Evolutionary conservation across 2,797 vertebrate genomes (phyloP).

Genomic region (Rhinichthys osculus): DNA sequence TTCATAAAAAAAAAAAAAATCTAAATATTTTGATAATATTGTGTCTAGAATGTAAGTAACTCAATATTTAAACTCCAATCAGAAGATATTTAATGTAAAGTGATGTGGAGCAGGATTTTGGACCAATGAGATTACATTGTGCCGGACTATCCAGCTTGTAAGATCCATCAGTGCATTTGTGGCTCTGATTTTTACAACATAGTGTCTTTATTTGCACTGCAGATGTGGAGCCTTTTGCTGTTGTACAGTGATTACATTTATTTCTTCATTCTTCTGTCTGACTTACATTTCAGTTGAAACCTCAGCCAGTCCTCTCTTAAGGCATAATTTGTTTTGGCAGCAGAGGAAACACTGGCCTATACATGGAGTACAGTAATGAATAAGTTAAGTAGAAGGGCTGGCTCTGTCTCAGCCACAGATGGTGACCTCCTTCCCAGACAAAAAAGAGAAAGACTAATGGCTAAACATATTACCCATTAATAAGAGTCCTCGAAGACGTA

Average conservation of each 20-base stretch:
- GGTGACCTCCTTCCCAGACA: constrained; percentile 65
- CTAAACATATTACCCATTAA: constrained; percentile 50
- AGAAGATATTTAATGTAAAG: not conserved
- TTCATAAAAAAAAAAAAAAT: not conserved
- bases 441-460: constrained; percentile 49
- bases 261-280: not conserved
- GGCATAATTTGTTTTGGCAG: constrained; percentile 48
- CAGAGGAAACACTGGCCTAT: constrained; percentile 57
- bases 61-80: not conserved
- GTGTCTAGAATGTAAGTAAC: not conserved
- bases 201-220: not conserved
- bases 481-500: constrained; percentile 43
- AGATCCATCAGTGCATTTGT: not conserved
- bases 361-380: constrained; percentile 65
- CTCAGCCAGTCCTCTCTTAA: not conserved
- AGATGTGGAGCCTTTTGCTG: not conserved
- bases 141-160: not conserved
- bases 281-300: constrained; percentile 4
- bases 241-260: not conserved
- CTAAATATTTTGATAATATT: no score
- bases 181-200: not conserved
- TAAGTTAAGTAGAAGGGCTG: constrained; percentile 68
- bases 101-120: not conserved
- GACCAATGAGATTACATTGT: not conserved
- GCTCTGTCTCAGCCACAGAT: constrained; percentile 71